Conservation (phyloP, 2,113 vertebrate species). For the Aptenodytes patagonicus region DNA sequence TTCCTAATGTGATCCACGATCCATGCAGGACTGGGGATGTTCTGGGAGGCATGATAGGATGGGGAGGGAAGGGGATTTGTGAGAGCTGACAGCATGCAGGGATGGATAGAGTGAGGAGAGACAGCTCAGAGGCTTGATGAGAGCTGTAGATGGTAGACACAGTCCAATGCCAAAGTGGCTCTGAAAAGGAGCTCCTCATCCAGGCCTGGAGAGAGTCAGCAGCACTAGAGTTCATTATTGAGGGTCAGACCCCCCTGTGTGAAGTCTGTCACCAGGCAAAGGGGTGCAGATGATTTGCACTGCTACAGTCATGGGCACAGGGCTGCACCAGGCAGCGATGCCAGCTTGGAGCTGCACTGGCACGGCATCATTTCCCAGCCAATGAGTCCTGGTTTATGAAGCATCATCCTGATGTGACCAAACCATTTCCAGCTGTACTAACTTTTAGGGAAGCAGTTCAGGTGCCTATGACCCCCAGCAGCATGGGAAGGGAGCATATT, state of each 20-base stretch:
- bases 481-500: background rate
- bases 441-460: background rate
- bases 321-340: background rate
- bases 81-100: background rate
- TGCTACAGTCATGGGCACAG: background rate
- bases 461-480: background rate
- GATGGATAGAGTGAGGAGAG: background rate
- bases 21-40: background rate
- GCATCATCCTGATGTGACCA: background rate
- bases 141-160: background rate
- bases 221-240: background rate
- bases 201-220: background rate
- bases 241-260: background rate
- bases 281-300: background rate
- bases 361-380: background rate
- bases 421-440: background rate
- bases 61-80: background rate
- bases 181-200: background rate
- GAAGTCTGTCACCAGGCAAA: background rate
- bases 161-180: background rate
- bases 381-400: background rate
- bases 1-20: background rate
- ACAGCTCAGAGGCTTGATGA: background rate
- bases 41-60: background rate
- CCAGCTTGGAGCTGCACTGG: background rate